These are phyloP conservation scores for Schlechtendalia chinensis DNA, from an alignment of 1,140 invertebrate species.

Conservation along the genomic window DNA sequence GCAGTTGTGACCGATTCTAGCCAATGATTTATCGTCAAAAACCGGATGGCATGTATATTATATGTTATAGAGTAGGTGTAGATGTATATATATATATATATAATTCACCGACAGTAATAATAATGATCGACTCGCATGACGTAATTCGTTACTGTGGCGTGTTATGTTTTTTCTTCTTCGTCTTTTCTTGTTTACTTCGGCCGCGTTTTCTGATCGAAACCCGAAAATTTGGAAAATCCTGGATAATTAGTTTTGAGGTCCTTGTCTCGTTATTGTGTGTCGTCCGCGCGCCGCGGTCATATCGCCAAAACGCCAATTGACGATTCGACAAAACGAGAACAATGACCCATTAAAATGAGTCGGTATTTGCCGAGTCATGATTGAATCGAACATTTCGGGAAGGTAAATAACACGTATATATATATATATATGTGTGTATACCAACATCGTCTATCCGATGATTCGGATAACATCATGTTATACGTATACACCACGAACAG, in stretches of 20 bases:
- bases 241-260: slow-evolving; percentile 32
- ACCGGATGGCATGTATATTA: slow-evolving; percentile 22
- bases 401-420: slow-evolving; percentile 6
- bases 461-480: not conserved
- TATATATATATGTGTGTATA: not conserved
- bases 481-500: not conserved
- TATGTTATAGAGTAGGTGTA: not conserved
- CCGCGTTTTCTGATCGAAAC: not conserved
- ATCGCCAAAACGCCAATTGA: slow-evolving; percentile 9
- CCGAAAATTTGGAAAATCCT: slow-evolving; percentile 14
- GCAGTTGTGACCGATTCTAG: not conserved
- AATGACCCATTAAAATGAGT: slow-evolving; percentile 41
- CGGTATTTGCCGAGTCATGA: slow-evolving; percentile 33
- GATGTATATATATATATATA: not conserved
- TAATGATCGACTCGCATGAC: slow-evolving; percentile 33
- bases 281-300: not conserved
- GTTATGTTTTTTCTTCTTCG: slow-evolving; percentile 12
- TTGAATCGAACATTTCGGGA: slow-evolving; percentile 28
- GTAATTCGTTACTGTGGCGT: slow-evolving; percentile 19
- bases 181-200: not conserved
- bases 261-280: slow-evolving; percentile 13
- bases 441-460: slow-evolving; percentile 28
- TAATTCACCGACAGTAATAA: not conserved
- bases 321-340: slow-evolving; percentile 11
- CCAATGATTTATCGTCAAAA: slow-evolving; percentile 10